Conservation (phyloP, 2,888 invertebrate species). For the Tubulanus polymorphus region DNA sequence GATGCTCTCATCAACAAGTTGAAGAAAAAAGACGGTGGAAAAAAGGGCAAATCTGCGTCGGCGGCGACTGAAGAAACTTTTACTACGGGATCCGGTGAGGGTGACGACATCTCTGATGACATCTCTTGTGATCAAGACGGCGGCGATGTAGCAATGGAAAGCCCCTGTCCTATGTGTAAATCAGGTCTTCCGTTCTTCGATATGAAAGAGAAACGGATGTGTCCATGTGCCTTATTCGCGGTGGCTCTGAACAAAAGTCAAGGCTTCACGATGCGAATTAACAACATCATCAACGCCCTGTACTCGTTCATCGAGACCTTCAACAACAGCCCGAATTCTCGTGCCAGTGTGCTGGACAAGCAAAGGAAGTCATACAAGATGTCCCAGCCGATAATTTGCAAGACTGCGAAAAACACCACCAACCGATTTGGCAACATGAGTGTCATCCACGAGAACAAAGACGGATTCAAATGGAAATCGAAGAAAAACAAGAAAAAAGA, state of each 20-base stretch:
- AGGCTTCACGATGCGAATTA: background rate
- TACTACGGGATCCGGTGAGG: no score
- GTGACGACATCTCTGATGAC: no score
- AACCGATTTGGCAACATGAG: conserved; percentile 1
- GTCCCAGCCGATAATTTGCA: background rate
- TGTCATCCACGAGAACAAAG: conserved; percentile 1
- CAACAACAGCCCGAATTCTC: conserved; percentile 3
- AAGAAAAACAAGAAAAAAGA: background rate
- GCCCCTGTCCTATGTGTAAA: background rate
- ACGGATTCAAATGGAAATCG: conserved; percentile 2
- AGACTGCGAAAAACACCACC: background rate
- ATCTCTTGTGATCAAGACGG: background rate
- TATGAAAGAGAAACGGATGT: background rate
- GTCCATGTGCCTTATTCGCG: background rate
- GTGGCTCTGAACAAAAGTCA: background rate
- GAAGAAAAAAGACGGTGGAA: background rate
- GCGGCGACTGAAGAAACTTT: background rate
- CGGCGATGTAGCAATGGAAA: background rate
- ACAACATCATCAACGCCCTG: background rate
- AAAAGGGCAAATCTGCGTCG: background rate
- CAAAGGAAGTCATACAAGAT: conserved; percentile 1
- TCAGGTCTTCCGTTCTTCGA: background rate
- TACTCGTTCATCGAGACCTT: conserved; percentile 1
- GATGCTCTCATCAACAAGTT: background rate
- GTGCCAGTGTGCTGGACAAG: background rate